These are phyloP conservation scores for Mormyrops attenuatus DNA, from an alignment of 2,797 vertebrate genomes.

Conservation along the genomic window DNA sequence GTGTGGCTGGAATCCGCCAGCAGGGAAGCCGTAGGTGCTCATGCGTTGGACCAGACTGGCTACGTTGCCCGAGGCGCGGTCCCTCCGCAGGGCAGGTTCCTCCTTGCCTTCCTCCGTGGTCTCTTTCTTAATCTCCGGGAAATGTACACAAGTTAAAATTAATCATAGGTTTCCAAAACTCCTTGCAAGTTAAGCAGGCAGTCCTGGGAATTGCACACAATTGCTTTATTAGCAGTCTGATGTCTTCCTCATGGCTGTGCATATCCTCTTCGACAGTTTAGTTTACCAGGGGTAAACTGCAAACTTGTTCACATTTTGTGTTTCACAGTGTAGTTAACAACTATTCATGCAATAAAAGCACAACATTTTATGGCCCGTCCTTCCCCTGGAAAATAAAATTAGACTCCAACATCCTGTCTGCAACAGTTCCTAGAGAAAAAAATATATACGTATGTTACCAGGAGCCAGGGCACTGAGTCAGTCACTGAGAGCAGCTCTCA, in stretches of 20 bases:
- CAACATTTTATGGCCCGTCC: not conserved
- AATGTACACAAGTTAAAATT: not conserved
- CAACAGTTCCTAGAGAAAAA: not conserved
- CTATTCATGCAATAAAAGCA: not conserved
- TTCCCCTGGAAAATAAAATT: not conserved
- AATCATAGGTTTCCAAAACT: not conserved
- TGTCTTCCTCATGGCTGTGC: not conserved
- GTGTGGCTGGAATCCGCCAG: constrained; percentile 79
- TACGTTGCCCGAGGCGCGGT: constrained; percentile 78
- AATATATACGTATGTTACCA: not conserved
- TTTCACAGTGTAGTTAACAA: not conserved
- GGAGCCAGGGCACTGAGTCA: not conserved
- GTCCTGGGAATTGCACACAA: not conserved
- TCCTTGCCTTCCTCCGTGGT: constrained; percentile 70
- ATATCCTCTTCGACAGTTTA: not conserved
- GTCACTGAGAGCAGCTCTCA: not conserved
- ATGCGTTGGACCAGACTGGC: constrained; percentile 91
- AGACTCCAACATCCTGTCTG: not conserved
- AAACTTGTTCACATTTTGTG: not conserved
- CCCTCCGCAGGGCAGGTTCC: constrained; percentile 59
- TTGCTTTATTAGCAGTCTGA: not conserved
- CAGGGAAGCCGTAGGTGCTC: constrained; percentile 82
- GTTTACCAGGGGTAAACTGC: not conserved
- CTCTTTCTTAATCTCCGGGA: constrained; percentile 81
- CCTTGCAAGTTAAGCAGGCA: not conserved